Evolutionary conservation across 2,797 vertebrate species (phyloP).

Genomic region (Falco novaeseelandiae): DNA sequence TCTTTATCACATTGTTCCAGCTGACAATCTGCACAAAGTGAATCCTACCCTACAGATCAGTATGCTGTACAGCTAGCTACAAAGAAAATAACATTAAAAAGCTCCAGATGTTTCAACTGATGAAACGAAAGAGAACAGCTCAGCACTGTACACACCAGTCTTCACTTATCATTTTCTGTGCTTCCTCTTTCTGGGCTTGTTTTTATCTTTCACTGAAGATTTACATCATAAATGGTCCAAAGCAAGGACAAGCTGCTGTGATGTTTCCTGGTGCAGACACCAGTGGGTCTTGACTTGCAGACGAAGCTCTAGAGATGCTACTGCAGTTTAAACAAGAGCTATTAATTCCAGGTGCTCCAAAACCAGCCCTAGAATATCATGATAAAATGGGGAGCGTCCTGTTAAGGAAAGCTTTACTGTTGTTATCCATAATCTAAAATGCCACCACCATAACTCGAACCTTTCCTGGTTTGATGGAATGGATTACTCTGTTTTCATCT

Average conservation of each 20-base stretch:
- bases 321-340: background rate
- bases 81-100: constrained; percentile 37
- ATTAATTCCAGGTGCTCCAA: background rate
- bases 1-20: background rate
- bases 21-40: background rate
- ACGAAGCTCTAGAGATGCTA: background rate
- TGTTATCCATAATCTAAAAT: background rate
- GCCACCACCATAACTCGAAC: background rate
- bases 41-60: background rate
- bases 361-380: background rate
- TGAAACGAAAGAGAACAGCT: background rate
- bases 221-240: background rate
- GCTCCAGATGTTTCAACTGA: constrained; percentile 40
- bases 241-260: background rate
- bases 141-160: background rate
- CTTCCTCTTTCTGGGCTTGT: background rate
- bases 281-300: background rate
- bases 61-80: background rate
- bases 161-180: background rate
- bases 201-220: background rate
- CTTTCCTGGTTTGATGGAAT: background rate
- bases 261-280: background rate
- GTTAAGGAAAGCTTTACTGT: background rate
- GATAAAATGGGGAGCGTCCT: background rate
- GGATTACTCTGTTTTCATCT: background rate